Conservation (phyloP, 2,113 vertebrate species). For the Saguinus imperator region DNA sequence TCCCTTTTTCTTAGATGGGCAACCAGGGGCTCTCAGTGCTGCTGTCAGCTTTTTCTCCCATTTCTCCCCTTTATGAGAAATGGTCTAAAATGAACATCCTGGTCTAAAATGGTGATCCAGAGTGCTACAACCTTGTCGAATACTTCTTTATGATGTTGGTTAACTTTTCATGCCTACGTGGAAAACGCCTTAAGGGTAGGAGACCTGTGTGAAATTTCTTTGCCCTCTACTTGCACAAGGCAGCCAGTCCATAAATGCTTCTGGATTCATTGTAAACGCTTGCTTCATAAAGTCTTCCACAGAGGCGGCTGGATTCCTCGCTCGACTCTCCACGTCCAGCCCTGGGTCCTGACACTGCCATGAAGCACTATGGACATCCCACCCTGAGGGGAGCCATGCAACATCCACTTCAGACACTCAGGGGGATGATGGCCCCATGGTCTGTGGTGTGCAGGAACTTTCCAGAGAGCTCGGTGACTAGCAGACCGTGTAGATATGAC, state of each 20-base stretch:
- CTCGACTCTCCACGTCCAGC: too few relatives aligned
- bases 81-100: not conserved
- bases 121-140: not conserved
- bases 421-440: not conserved
- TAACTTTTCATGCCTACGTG: not conserved
- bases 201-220: not conserved
- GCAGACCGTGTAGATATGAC: not conserved
- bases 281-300: not conserved
- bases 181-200: not conserved
- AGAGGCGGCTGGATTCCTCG: not conserved
- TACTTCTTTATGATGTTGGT: not conserved
- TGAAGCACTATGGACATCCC: too few relatives aligned
- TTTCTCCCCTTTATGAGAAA: not conserved
- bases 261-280: not conserved
- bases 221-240: not conserved
- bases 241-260: not conserved
- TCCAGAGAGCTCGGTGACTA: not conserved
- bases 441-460: not conserved
- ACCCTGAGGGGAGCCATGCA: not conserved
- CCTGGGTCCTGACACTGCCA: not conserved
- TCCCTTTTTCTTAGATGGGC: not conserved
- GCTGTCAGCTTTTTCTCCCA: not conserved
- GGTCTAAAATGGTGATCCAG: not conserved
- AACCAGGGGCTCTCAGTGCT: not conserved
- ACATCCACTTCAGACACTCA: not conserved